Evolutionary conservation across 2,113 vertebrate species (phyloP), one percentile per base, ranked within the genome.

Genomic region (Hystrix brachyura): DNA sequence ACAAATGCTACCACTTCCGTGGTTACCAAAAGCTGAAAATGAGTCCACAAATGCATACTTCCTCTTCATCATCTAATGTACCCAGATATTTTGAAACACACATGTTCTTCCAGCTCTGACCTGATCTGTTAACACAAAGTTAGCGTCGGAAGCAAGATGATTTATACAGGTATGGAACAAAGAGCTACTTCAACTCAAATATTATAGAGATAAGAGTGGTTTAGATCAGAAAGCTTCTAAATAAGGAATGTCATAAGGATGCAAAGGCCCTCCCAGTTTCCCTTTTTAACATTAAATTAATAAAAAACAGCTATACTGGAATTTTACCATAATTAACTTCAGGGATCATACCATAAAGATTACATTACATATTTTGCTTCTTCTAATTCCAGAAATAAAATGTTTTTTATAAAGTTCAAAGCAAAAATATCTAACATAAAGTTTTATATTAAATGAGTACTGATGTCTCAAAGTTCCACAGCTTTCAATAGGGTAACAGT

Each of bases 241-340:
- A 83, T 74, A 90, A 74, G 1, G 43, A 34, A 69, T 90, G 48
- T 65, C 34, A 43, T 59, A 89, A 10, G 3, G 38, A 93, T 48
- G 5, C 29, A 32, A 85, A 13, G 84, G 48, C 23, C 17, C 10
- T 51, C 29, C 90, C 48, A 65, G 57, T 48, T 67, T 82, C 64
- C 57, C 80, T 82, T 94, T 96, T 87, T 69, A 94, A 80, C n/a
- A 92, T 78, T 10, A 94, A 94, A 46, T 88, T 84, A 91, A 96
- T 92, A 34, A 94, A 97, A 97, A 93, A 90, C 55, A 95, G 32
- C 38, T 92, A 55, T 27, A 38, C 5, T 53, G 51, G 29, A 94
- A 87, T 81, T 83, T 95, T 48, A 83, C 59, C 65, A 71, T 65
- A 86, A 87, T 87, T 92, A 93, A 90, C 34, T 90, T 80, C 71